A percentile compares a stretch with the other conserved stretches of the same genome.
Evolutionary conservation across 2,797 vertebrate species (phyloP).

Genomic region (Rhincodon typus): DNA sequence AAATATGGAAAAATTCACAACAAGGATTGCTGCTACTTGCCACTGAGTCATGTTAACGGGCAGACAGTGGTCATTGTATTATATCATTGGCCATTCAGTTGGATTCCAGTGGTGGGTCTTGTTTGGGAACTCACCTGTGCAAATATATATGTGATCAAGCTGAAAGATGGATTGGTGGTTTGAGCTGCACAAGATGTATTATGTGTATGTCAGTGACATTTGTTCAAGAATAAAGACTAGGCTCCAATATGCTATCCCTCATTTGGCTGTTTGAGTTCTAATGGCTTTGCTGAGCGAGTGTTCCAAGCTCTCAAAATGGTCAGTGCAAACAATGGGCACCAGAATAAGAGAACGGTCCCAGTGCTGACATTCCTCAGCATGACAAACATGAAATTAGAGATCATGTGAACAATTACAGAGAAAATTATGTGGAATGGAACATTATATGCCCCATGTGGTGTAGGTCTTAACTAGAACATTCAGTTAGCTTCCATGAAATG

Average conservation of each 20-base stretch:
- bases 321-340: not conserved
- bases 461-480: not conserved
- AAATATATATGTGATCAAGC: not conserved
- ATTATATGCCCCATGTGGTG: constrained; percentile 17
- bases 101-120: not conserved
- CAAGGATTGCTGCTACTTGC: not conserved
- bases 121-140: not conserved
- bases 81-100: not conserved
- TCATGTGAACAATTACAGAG: not conserved
- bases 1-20: not conserved
- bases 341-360: not conserved
- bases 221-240: not conserved
- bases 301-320: not conserved
- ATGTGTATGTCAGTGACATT: not conserved
- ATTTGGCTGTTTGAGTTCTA: not conserved
- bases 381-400: constrained; percentile 10
- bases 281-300: not conserved
- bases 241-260: not conserved
- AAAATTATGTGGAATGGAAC: not conserved
- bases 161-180: not conserved
- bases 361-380: not conserved
- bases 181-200: not conserved
- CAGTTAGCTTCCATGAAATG: not conserved
- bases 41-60: not conserved
- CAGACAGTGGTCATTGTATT: not conserved